phyloP scores from a whole-genome alignment of 2,888 invertebrate genomes.

The Cataglyphis cursor region DNA sequence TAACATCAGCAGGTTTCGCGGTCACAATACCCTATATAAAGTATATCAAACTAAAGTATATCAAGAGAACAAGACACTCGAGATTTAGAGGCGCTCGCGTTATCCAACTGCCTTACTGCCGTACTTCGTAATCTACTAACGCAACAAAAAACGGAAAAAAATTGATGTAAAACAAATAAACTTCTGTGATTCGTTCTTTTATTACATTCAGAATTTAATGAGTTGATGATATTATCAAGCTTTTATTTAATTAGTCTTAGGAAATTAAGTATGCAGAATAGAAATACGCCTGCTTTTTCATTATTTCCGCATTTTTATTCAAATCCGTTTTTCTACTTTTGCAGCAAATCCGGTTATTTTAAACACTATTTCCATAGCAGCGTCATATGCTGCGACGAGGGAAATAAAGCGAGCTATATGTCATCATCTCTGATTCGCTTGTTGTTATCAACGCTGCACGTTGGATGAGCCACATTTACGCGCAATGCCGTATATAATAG shows the following conservation, averaged over 20 bases:
- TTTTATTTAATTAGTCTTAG: slow-evolving; percentile 16
- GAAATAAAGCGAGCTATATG: slow-evolving; percentile 42
- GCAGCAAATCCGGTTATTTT: slow-evolving; percentile 5
- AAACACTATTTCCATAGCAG: slow-evolving; percentile 17
- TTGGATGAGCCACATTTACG: slow-evolving; percentile 16
- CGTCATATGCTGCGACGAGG: slow-evolving; percentile 17
- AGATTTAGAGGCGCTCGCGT: slow-evolving; percentile 68
- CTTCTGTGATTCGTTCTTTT: neutral
- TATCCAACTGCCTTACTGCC: slow-evolving; percentile 57
- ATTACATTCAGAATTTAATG: slow-evolving; percentile 12
- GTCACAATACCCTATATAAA: slow-evolving; percentile 53
- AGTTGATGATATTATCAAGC: neutral
- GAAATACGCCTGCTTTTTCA: slow-evolving; percentile 15
- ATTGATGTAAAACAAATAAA: neutral
- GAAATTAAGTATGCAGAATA: neutral
- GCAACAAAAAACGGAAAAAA: slow-evolving; percentile 17
- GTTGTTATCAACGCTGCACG: slow-evolving; percentile 26
- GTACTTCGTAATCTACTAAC: slow-evolving; percentile 31
- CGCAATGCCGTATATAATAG: slow-evolving; percentile 32
- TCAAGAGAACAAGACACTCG: slow-evolving; percentile 56
- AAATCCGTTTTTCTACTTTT: neutral
- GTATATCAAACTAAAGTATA: slow-evolving; percentile 26
- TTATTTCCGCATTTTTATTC: slow-evolving; percentile 35
- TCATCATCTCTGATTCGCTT: slow-evolving; percentile 37
- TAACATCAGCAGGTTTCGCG: slow-evolving; percentile 38